phyloP scores from a whole-genome alignment of 2,888 invertebrate species.

The Bombyx huttoni region DNA sequence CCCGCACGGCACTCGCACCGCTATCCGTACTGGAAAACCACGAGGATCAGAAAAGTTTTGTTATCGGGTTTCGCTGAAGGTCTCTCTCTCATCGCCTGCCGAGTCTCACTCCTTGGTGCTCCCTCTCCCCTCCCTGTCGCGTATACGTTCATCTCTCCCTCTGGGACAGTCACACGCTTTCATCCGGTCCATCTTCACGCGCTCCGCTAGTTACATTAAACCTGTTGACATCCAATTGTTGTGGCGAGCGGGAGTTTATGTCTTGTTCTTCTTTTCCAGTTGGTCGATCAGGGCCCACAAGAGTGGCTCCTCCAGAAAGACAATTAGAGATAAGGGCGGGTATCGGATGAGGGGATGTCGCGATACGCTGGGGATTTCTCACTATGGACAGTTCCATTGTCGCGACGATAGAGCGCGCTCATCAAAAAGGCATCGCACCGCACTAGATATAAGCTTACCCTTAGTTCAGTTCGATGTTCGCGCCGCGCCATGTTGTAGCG shows the following conservation, averaged over 20 bases:
- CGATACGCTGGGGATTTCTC: conserved; percentile 68
- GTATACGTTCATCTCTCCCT: conserved; percentile 35
- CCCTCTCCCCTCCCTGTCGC: conserved; percentile 18
- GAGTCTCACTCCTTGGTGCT: conserved; percentile 16
- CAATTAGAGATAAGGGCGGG: conserved; percentile 68
- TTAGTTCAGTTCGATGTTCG: conserved; percentile 50
- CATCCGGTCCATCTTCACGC: conserved; percentile 65
- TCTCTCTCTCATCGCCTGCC: conserved; percentile 56
- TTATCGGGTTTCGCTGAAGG: conserved; percentile 65
- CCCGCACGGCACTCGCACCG: conserved; percentile 40
- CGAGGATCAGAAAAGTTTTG: conserved; percentile 53
- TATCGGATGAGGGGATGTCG: conserved; percentile 65
- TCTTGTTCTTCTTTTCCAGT: conserved; percentile 72
- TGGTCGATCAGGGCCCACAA: conserved; percentile 73
- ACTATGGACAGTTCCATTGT: conserved; percentile 66
- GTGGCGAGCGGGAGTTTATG: conserved; percentile 69
- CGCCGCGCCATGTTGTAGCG: conserved; percentile 51
- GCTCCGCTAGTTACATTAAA: conserved; percentile 63
- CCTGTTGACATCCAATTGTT: conserved; percentile 44
- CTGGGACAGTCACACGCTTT: conserved; percentile 63
- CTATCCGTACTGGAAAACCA: too few species aligned
- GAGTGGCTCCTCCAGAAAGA: conserved; percentile 73
- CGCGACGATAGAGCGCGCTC: conserved; percentile 57
- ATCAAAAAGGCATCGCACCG: conserved; percentile 72
- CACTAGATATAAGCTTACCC: conserved; percentile 64